These are phyloP conservation scores for Caenorhabditis sinica DNA, from an alignment of 2,888 invertebrate genomes.

Conservation along the genomic window DNA sequence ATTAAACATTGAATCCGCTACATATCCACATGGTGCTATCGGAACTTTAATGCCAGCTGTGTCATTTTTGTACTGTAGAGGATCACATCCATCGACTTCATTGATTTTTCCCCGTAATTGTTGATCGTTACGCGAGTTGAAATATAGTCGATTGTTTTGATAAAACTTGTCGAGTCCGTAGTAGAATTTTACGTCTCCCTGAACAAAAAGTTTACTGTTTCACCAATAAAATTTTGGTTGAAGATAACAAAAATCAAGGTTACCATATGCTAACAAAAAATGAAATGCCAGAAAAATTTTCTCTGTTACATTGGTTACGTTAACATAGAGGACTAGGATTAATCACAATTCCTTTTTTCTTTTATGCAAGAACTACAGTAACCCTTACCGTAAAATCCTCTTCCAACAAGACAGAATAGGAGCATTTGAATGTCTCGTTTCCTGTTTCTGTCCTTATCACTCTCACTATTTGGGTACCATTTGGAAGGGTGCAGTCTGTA, in stretches of 20 bases:
- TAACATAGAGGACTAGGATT: too few species aligned
- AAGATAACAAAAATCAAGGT: neutral
- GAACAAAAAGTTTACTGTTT: conserved; percentile 9
- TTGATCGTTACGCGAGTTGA: conserved; percentile 93
- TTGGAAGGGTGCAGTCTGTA: conserved; percentile 69
- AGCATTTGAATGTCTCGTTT: conserved; percentile 61
- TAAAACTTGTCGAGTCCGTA: conserved; percentile 98
- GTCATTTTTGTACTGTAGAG: conserved; percentile 57
- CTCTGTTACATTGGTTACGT: too few species aligned
- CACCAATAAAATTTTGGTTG: neutral
- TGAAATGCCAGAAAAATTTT: too few species aligned
- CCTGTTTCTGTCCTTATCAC: conserved; percentile 24
- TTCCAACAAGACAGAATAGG: conserved; percentile 57
- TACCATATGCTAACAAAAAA: neutral
- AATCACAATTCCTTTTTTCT: too few species aligned
- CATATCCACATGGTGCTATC: conserved; percentile 97
- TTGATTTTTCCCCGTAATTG: conserved; percentile 89
- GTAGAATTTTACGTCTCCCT: conserved; percentile 92
- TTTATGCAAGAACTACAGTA: neutral
- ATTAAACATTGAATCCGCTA: conserved; percentile 98
- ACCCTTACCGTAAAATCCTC: conserved; percentile 67
- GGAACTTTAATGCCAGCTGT: conserved; percentile 85
- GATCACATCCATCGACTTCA: conserved; percentile 84
- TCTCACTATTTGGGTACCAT: conserved; percentile 34
- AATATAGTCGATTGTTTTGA: conserved; percentile 97